phyloP scores from a whole-genome alignment of 2,113 vertebrate species.

The Nothobranchius kuhntae region DNA sequence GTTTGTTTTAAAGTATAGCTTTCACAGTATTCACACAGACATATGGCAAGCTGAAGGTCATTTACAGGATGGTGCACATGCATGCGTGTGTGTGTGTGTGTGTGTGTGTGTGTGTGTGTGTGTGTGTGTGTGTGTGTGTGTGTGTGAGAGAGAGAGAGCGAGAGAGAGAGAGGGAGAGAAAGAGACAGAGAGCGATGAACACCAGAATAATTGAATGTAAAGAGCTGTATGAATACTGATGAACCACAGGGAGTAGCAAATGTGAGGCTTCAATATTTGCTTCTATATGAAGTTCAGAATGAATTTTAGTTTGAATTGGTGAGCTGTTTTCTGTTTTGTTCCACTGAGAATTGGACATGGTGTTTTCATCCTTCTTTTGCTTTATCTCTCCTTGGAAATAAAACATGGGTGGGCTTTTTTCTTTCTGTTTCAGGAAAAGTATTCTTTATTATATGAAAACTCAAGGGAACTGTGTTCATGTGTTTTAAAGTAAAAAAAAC shows the following conservation, averaged over 20 bases:
- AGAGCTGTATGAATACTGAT: slow-evolving; percentile 53
- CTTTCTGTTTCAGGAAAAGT: slow-evolving; percentile 1
- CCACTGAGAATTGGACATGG: background rate
- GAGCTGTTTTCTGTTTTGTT: background rate
- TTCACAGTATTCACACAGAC: slow-evolving; percentile 29
- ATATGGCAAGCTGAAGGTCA: slow-evolving; percentile 60
- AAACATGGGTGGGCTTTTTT: background rate
- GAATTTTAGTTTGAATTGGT: slow-evolving; percentile 27
- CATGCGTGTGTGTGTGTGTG: slow-evolving; percentile 11
- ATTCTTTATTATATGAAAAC: background rate
- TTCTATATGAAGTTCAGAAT: slow-evolving; percentile 28
- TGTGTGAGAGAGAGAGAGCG: slow-evolving; percentile 1
- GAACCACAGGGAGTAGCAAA: slow-evolving; percentile 36
- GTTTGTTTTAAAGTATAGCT: slow-evolving; percentile 31
- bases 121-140: slow-evolving; percentile 16
- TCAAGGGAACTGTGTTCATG: background rate
- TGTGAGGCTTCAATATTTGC: slow-evolving; percentile 33
- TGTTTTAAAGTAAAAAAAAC: background rate
- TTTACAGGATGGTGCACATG: slow-evolving; percentile 1
- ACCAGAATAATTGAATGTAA: slow-evolving; percentile 55
- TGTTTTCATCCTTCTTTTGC: background rate
- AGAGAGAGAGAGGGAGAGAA: too few relatives aligned
- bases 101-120: slow-evolving; percentile 17
- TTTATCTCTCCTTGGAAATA: background rate
- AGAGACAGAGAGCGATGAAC: background rate